Evolutionary conservation across 1,140 invertebrate genomes (phyloP).

Genomic region (Zaprionus nigranus): DNA sequence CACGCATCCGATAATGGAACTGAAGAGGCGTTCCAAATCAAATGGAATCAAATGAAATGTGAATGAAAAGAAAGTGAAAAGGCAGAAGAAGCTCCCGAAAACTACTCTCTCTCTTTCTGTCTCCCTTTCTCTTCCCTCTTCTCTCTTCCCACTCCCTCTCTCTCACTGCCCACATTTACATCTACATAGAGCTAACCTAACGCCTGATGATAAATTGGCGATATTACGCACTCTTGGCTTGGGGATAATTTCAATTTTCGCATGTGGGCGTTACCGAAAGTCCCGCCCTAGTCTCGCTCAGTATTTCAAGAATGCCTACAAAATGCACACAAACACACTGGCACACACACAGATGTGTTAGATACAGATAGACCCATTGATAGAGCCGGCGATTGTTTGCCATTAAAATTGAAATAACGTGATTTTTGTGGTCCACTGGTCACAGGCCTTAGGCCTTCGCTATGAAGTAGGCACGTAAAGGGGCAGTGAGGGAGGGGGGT

Average conservation of each 20-base stretch:
- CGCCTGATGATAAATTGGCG: conserved; percentile 75
- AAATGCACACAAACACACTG: conserved; percentile 36
- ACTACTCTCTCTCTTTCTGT: conserved; percentile 38
- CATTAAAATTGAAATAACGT: conserved; percentile 81
- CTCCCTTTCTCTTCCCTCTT: background rate
- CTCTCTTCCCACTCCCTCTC: conserved; percentile 52
- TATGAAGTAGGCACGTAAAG: background rate
- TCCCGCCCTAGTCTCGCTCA: conserved; percentile 21
- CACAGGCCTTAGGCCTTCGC: conserved; percentile 28
- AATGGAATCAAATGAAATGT: background rate
- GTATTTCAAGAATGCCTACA: conserved; percentile 69
- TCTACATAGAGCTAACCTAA: conserved; percentile 35
- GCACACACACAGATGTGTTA: background rate
- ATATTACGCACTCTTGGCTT: conserved; percentile 62
- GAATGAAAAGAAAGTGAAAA: conserved; percentile 42
- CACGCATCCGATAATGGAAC: conserved; percentile 70
- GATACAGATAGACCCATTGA: conserved; percentile 36
- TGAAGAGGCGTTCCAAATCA: conserved; percentile 45
- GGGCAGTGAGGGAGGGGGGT: background rate
- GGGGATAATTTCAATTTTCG: conserved; percentile 72
- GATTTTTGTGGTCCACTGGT: conserved; percentile 76
- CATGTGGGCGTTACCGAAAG: conserved; percentile 66
- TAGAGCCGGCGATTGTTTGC: conserved; percentile 64
- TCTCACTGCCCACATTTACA: background rate
- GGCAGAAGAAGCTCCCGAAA: conserved; percentile 1